These are phyloP conservation scores for Tylochromis polylepis DNA, from an alignment of 2,113 vertebrate species.

Conservation along the genomic window DNA sequence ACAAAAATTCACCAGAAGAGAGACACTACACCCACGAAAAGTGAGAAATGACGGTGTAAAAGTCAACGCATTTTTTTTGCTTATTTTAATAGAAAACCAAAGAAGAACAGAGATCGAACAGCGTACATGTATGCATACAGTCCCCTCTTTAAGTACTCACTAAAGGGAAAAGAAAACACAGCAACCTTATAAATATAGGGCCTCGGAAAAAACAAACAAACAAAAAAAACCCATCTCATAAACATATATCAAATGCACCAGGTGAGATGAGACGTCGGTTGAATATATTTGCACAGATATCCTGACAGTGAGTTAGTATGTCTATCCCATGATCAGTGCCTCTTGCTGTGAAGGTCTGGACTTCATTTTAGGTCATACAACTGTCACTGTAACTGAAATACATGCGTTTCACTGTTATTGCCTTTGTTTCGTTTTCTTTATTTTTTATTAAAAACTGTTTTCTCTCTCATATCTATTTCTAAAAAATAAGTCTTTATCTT, in stretches of 20 bases:
- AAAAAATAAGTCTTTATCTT: constrained; percentile 56
- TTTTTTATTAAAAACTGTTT: constrained; percentile 51
- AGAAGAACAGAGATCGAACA: constrained; percentile 56
- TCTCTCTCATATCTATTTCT: constrained; percentile 52
- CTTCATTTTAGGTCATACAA: constrained; percentile 35
- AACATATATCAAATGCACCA: constrained; percentile 55
- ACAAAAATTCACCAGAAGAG: not conserved
- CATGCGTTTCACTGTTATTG: constrained; percentile 76
- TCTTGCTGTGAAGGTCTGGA: constrained; percentile 20
- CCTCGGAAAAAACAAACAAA: not conserved
- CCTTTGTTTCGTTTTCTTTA: constrained; percentile 23
- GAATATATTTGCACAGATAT: constrained; percentile 56
- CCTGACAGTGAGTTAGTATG: constrained; percentile 30
- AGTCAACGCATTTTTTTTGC: constrained; percentile 5
- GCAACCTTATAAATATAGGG: constrained; percentile 56
- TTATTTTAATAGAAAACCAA: constrained; percentile 72
- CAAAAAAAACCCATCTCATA: constrained; percentile 11
- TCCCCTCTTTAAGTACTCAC: constrained; percentile 39
- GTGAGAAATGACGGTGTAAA: constrained; percentile 20
- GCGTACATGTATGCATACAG: constrained; percentile 39
- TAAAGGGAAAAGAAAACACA: constrained; percentile 47
- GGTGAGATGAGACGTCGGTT: constrained; percentile 42
- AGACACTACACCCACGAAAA: not conserved
- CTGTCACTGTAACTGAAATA: constrained; percentile 62
- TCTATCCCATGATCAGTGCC: constrained; percentile 30